Evolutionary conservation across 2,113 vertebrate species (phyloP), one percentile per base, ranked within the genome.

Genomic region (Clinocottus analis): DNA sequence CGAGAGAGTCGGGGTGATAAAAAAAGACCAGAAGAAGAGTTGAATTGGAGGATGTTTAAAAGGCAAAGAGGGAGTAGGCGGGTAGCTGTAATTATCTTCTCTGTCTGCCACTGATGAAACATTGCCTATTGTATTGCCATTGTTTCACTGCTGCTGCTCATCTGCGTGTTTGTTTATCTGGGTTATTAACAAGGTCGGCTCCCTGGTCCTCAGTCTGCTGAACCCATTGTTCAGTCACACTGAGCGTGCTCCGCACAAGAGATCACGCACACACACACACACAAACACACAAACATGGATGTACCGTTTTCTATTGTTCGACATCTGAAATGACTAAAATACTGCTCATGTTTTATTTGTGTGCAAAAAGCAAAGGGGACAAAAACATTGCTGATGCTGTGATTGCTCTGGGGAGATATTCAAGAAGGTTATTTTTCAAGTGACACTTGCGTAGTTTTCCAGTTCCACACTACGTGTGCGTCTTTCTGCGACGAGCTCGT

Each of bases 111-210:
- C 77, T 87, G 91, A 91, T 87, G 87, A 89, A 91, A 90, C 79
- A 63, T 77, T 76, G 88, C 79, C 75, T 79, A 51, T 87, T 90
- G 84, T 84, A 79, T 81, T 84, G 77, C 83, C 59, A 73, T 92
- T 90, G 90, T 88, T 85, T 84, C 83, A 55, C 76, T 68, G 79
- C 59, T 75, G 84, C 83, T 47, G 82, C 69, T 87, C 86, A 65
- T 85, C 79, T 79, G 71, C 14, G n/a, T 87, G 85, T 89, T 91
- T 92, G 87, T 92, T 93, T 90, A 88, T 91, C 82, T 85, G 88
- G 85, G 75, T 87, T 89, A 88, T 91, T 83, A 87, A 87, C 69
- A 83, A 74, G 87, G 89, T 91, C 76, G 49, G 25, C 71, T 85
- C 85, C 80, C 53, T 59, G 29, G 75, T 78, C 70, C 78, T 84